A percentile compares a stretch with the other conserved stretches of the same genome.
These are phyloP conservation scores for Callyntrura sp. DNA, from an alignment of 2,888 invertebrate species.

Conservation along the genomic window DNA sequence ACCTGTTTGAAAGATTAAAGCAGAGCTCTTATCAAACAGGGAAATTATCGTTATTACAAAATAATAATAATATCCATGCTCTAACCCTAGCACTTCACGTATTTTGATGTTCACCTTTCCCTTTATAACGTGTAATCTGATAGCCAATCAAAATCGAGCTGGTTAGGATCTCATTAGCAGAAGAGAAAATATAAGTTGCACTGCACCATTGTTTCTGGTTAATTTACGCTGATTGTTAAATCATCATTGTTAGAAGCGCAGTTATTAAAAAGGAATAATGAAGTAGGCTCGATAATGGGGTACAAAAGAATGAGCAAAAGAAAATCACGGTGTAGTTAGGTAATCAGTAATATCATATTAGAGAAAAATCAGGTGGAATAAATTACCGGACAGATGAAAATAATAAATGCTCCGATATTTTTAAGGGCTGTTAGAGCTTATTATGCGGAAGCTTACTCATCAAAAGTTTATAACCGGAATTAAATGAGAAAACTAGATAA, in stretches of 20 bases:
- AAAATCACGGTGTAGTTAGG: background rate
- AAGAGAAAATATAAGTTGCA: slow-evolving; percentile 16
- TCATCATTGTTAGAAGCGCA: no score
- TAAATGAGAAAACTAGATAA: no score
- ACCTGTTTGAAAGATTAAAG: background rate
- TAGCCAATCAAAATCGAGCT: slow-evolving; percentile 1
- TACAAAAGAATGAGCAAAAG: background rate
- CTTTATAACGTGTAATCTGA: no score
- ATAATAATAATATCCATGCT: no score
- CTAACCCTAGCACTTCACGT: background rate
- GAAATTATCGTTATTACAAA: no score
- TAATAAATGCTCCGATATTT: no score
- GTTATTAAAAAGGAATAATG: no score
- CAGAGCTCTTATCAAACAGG: background rate
- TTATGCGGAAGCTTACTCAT: no score
- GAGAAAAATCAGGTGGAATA: background rate
- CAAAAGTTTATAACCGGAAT: no score
- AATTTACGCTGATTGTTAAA: background rate
- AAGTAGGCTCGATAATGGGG: no score
- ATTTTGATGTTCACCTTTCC: background rate
- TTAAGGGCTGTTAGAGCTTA: no score
- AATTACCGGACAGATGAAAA: no score
- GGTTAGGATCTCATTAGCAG: slow-evolving; percentile 11
- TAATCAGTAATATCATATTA: background rate
- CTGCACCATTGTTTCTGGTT: background rate